Evolutionary conservation across 2,888 invertebrate genomes (phyloP), one percentile per base, ranked within the genome.

Genomic region (Ectropis crepuscularia): DNA sequence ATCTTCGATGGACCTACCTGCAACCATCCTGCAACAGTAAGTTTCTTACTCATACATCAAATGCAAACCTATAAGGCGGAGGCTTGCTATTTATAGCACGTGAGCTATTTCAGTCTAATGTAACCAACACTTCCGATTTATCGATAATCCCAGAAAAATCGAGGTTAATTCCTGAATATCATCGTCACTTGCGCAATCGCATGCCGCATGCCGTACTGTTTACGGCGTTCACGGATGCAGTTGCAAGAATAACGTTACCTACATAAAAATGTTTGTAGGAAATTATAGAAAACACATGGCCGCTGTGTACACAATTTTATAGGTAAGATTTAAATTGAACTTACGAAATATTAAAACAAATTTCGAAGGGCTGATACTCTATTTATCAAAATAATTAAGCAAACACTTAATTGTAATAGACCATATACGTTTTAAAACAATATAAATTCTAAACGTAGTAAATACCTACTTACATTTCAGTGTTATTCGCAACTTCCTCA

Each of bases 111-210:
- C 72, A 80, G 81, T 79, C 71, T 53, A 61, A 12, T 7, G 57
- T 28, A 60, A 55, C 71, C 72, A 73, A 71, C 73, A 80, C 81
- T 82, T 83, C 83, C 83, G 82, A 81, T 77, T 69, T 67, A 74
- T 69, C 84, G 85, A 86, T 86, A 86, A 86, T 86, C 85, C 80
- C 75, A 81, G 81, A 83, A 85, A 87, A 86, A 90, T 82, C 77
- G 82, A 81, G 91, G 90, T 89, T 89, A 90, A 89, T 84, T 88
- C 86, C 85, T 86, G 79, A 72, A 86, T 87, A 86, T 85, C 85
- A 74, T 67, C 48, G 47, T 74, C 63, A 66, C 60, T 62, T 64
- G 50, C 59, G 65, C 67, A 78, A 69, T 67, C 72, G 75, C 72
- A 73, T 76, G 72, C 75, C 74, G 70, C 16, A 28, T 28, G 16